Conservation (phyloP, 2,113 vertebrate genomes). For the Psophia crepitans region DNA sequence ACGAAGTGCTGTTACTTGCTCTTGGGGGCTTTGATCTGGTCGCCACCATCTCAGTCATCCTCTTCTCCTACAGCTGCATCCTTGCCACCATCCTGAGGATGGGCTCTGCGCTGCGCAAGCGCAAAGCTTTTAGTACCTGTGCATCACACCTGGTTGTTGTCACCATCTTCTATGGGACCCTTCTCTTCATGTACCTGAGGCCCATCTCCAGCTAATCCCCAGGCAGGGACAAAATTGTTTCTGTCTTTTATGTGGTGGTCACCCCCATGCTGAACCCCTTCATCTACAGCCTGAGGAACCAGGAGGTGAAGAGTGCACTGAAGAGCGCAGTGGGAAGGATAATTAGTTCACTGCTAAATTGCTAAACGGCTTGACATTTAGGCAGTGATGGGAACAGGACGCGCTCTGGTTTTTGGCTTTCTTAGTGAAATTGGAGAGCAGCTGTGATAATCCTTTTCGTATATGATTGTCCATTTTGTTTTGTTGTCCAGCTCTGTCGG, state of each 20-base stretch:
- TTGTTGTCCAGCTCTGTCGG: accelerated
- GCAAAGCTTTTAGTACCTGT: constrained; percentile 25
- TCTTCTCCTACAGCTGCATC: constrained; percentile 20
- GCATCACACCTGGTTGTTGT: constrained; percentile 25
- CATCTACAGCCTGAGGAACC: constrained; percentile 53
- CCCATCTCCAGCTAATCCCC: neutral
- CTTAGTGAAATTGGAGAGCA: neutral
- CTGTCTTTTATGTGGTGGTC: constrained; percentile 30
- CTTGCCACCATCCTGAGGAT: neutral
- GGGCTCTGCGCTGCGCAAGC: neutral
- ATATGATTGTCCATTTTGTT: neutral
- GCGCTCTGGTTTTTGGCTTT: neutral
- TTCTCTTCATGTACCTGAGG: constrained; percentile 36
- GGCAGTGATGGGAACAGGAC: neutral
- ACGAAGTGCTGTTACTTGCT: neutral
- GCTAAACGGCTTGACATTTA: neutral
- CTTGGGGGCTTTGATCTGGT: constrained; percentile 5
- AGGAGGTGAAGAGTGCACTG: constrained; percentile 29
- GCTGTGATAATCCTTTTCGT: neutral
- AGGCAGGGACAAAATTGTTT: neutral
- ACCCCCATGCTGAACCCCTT: constrained; percentile 44
- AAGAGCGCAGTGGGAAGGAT: neutral
- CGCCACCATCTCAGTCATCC: neutral
- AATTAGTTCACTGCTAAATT: neutral
- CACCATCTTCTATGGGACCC: constrained; percentile 6